Evolutionary conservation across 2,888 invertebrate genomes (phyloP), one percentile per base, ranked within the genome.

Genomic region (Cheiracanthium punctorium): DNA sequence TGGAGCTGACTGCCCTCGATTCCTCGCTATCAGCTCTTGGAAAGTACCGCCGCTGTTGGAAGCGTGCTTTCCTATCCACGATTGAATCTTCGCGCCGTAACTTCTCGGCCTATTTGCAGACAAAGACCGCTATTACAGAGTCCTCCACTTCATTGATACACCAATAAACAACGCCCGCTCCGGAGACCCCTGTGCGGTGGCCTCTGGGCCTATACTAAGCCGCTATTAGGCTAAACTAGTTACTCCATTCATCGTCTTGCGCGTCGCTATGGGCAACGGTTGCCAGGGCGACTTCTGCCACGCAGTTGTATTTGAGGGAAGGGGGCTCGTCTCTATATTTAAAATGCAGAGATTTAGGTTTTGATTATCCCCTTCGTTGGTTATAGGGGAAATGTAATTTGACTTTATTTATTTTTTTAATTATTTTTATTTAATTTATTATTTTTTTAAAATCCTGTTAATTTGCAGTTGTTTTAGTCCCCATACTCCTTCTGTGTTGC

Each of bases 221-320:
- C 74, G 84, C 79, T 71, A 70, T 80, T 80, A 80, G 70, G 58
- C 75, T 86, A 80, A 86, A 86, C 80, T 80, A 86, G 80, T 75
- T 75, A 86, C 85, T 86, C 65, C 85, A 86, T 86, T 86, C 85
- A 86, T 86, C 85, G 85, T 86, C 85, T 80, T 64, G 71, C 52
- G 30, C 70, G 82, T 82, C 75, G 71, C 82, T 33, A 77, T 37
- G 72, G 52, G 76, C 29, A 72, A 76, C 82, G 37, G 82, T 77
- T 33, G 67, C 43, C 82, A 82, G 64, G 64, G 80, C 48, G 65
- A 86, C 85, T 33, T 28, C 24, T 58, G 84, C 65, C 84, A 79
- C 79, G 79, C 84, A 85, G 84, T 85, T 70, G 79, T 85, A 85
- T 81, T 65, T 4, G 64, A n/a, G 17, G 41, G 70, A 29, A 37